Conservation (phyloP, 2,888 invertebrate genomes). For the Monoplex corrugatus region DNA sequence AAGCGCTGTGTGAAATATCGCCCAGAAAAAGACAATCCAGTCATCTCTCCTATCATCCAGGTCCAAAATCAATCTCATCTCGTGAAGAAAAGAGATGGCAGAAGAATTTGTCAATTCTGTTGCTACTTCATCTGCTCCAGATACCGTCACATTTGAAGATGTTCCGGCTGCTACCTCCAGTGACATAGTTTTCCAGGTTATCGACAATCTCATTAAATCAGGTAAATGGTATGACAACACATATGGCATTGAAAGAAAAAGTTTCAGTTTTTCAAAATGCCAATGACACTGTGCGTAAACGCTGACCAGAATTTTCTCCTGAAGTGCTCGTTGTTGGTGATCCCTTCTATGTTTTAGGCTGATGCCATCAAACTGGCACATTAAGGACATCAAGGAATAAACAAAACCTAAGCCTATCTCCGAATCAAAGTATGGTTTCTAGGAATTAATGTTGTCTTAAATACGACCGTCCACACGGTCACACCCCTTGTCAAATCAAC, state of each 20-base stretch:
- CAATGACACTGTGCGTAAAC: background rate
- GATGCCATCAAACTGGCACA: slow-evolving; percentile 61
- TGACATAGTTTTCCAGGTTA: slow-evolving; percentile 47
- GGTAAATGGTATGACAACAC: slow-evolving; percentile 45
- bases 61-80: background rate
- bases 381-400: slow-evolving; percentile 63
- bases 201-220: slow-evolving; percentile 54
- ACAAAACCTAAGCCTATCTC: slow-evolving; percentile 61
- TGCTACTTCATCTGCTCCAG: slow-evolving; percentile 55
- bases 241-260: background rate
- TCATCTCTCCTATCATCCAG: slow-evolving; percentile 61
- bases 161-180: slow-evolving; percentile 53
- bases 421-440: slow-evolving; percentile 67
- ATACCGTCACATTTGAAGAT: slow-evolving; percentile 57
- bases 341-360: slow-evolving; percentile 58
- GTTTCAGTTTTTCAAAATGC: background rate
- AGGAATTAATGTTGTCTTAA: slow-evolving; percentile 60
- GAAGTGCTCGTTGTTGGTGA: slow-evolving; percentile 44
- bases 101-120: slow-evolving; percentile 58
- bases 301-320: background rate
- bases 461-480: slow-evolving; percentile 52
- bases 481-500: slow-evolving; percentile 58
- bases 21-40: slow-evolving; percentile 57
- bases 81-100: slow-evolving; percentile 50
- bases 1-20: slow-evolving; percentile 59